phyloP scores from a whole-genome alignment of 1,140 invertebrate species.

The Vanessa tameamea region DNA sequence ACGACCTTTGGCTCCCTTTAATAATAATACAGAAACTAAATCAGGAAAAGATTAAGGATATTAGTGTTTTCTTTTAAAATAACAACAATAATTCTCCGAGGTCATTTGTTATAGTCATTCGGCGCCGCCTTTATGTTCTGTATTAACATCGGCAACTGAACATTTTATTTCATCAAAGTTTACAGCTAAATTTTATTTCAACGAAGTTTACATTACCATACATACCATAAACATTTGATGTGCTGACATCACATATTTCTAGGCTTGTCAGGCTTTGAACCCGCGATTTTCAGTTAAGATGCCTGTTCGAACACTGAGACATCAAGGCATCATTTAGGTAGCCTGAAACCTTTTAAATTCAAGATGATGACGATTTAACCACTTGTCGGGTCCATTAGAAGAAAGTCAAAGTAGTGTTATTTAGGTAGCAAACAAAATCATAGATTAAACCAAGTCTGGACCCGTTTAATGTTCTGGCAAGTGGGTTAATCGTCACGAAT shows the following conservation, averaged over 20 bases:
- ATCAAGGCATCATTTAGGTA: too few species aligned
- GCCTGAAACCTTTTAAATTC: too few species aligned
- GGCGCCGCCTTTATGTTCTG: conserved; percentile 21
- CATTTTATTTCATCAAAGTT: conserved; percentile 35
- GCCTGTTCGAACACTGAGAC: too few species aligned
- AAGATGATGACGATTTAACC: too few species aligned
- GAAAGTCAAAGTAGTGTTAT: conserved; percentile 35
- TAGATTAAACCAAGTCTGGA: conserved; percentile 51
- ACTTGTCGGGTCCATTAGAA: too few species aligned
- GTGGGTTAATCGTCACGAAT: conserved; percentile 68
- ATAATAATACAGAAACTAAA: conserved; percentile 53
- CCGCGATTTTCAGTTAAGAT: too few species aligned
- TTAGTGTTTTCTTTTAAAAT: conserved; percentile 45
- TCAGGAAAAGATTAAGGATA: conserved; percentile 52
- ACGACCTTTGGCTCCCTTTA: conserved; percentile 53
- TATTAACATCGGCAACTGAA: conserved; percentile 37
- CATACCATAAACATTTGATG: conserved; percentile 6
- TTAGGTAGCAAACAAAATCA: conserved; percentile 50
- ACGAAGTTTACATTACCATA: too few species aligned
- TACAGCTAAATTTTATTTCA: too few species aligned
- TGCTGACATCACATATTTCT: conserved; percentile 15
- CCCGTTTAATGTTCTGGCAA: conserved; percentile 56
- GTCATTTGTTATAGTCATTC: conserved; percentile 39
- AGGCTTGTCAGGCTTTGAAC: not conserved
- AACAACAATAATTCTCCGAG: conserved; percentile 45